These are phyloP conservation scores for Dryadula phaetusa DNA, from an alignment of 2,888 invertebrate genomes.

Conservation along the genomic window DNA sequence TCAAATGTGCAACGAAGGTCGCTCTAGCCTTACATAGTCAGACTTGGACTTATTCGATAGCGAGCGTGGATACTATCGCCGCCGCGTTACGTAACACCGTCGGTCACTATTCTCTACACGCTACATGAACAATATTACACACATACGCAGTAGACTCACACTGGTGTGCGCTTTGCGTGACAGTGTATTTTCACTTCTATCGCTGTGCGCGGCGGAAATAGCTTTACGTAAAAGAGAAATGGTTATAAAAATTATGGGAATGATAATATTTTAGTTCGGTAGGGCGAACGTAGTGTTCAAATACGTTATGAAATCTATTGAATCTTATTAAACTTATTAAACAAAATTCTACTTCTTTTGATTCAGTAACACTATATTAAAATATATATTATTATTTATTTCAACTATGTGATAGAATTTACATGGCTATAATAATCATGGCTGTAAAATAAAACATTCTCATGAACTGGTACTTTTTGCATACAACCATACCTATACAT, in stretches of 20 bases:
- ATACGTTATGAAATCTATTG: too few relatives aligned
- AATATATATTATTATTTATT: too few relatives aligned
- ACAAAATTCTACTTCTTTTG: too few relatives aligned
- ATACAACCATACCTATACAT: too few relatives aligned
- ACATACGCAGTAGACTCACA: conserved; percentile 29
- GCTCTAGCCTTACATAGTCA: conserved; percentile 28
- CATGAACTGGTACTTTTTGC: too few relatives aligned
- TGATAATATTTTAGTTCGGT: background rate
- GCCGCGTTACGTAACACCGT: conserved; percentile 45
- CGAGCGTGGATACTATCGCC: conserved; percentile 35
- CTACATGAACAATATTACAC: conserved; percentile 37
- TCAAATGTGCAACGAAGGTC: conserved; percentile 25
- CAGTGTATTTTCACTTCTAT: conserved; percentile 37
- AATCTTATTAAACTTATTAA: too few relatives aligned
- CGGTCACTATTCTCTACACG: conserved; percentile 47
- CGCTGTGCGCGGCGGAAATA: conserved; percentile 35
- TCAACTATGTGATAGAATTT: too few relatives aligned
- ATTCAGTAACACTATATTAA: too few relatives aligned
- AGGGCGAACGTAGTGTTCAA: too few relatives aligned
- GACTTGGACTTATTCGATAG: conserved; percentile 35
- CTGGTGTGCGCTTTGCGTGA: conserved; percentile 36
- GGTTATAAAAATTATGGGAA: conserved; percentile 25
- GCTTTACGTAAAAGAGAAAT: conserved; percentile 29
- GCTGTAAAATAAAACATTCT: too few relatives aligned
- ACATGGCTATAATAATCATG: too few relatives aligned